Evolutionary conservation across 2,888 invertebrate genomes (phyloP).

Genomic region (Gastracanthus pulcherrimus): DNA sequence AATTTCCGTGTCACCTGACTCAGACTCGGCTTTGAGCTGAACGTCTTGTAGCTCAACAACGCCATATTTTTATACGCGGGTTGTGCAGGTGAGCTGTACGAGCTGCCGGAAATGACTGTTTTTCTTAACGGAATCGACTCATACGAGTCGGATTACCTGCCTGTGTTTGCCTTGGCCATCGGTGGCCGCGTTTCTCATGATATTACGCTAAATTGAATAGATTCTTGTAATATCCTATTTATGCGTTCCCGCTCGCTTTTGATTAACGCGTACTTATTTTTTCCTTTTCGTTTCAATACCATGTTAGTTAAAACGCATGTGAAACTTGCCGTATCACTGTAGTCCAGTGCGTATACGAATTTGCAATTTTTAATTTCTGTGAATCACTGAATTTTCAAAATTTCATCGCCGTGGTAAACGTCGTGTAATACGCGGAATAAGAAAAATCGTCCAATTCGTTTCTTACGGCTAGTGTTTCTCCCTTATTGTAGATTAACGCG

Average conservation of each 20-base stretch:
- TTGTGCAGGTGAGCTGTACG: background rate
- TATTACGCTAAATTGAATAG: background rate
- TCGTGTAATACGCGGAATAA: background rate
- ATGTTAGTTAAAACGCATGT: background rate
- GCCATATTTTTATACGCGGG: no score
- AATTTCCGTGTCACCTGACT: background rate
- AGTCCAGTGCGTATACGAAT: background rate
- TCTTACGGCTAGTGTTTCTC: background rate
- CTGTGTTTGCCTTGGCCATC: background rate
- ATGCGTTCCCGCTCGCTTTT: background rate
- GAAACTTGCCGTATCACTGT: background rate
- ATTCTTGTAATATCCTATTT: background rate
- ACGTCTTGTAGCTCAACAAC: no score
- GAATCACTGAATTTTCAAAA: background rate
- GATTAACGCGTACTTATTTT: background rate
- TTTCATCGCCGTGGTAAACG: background rate
- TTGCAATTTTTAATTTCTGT: background rate
- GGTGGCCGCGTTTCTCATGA: background rate
- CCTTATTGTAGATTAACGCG: no score
- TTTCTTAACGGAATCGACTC: background rate
- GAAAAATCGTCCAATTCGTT: background rate
- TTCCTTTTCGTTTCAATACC: background rate
- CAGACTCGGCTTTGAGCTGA: background rate
- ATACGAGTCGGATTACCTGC: background rate
- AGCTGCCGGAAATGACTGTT: background rate